Conservation (phyloP, 92 coral and sea anemone species). For the Virgularia gustaviana region DNA sequence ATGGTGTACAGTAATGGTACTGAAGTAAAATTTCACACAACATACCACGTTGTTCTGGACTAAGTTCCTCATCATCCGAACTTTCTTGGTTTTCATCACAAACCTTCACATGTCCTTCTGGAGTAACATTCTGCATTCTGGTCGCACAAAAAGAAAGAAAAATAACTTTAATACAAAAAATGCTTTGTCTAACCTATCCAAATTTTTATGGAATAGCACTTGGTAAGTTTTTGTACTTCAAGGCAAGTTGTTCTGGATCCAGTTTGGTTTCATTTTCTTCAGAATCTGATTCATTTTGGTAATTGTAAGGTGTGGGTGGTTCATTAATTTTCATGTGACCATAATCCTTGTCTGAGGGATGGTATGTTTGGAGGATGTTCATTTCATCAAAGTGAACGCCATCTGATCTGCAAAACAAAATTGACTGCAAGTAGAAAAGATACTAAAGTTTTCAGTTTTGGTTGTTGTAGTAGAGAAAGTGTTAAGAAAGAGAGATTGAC, state of each 20-base stretch:
- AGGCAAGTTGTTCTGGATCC: conserved; percentile 63
- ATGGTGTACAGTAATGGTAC: too few relatives aligned
- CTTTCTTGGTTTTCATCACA: conserved; percentile 41
- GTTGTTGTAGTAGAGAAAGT: too few relatives aligned
- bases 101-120: not conserved
- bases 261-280: conserved; percentile 52
- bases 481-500: too few relatives aligned
- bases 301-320: conserved; percentile 90
- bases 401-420: too few relatives aligned
- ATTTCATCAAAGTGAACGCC: conserved; percentile 97
- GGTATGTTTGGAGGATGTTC: conserved; percentile 92
- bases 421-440: too few relatives aligned
- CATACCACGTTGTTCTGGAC: conserved; percentile 28
- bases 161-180: not conserved
- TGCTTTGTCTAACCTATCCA: not conserved
- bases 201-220: not conserved
- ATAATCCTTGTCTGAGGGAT: conserved; percentile 93
- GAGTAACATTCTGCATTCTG: conserved; percentile 24
- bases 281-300: conserved; percentile 69
- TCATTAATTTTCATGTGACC: conserved; percentile 97
- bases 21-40: too few relatives aligned
- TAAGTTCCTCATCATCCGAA: conserved; percentile 65
- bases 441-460: too few relatives aligned
- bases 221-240: too few relatives aligned
- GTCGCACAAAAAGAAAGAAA: not conserved